These are phyloP conservation scores for Danio kyathit DNA, from an alignment of 2,797 vertebrate genomes.

Conservation along the genomic window DNA sequence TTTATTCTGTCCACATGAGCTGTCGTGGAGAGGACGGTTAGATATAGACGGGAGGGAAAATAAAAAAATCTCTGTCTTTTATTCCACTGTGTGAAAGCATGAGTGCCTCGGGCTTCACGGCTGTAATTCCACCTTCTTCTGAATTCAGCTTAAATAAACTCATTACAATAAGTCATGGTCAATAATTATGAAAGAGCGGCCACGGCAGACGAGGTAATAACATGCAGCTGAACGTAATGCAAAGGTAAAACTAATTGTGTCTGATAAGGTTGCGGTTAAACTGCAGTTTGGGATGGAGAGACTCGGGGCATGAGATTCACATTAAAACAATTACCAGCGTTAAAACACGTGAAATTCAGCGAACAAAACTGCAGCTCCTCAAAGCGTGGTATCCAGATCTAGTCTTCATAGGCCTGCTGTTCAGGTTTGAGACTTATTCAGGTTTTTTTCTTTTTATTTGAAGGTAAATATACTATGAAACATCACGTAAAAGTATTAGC, in stretches of 20 bases:
- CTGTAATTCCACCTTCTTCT: constrained; percentile 59
- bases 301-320: constrained; percentile 49
- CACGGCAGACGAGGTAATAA: constrained; percentile 77
- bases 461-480: background rate
- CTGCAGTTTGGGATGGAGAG: constrained; percentile 57
- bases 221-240: constrained; percentile 70
- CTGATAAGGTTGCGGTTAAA: constrained; percentile 74
- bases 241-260: constrained; percentile 81
- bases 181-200: constrained; percentile 79
- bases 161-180: constrained; percentile 80
- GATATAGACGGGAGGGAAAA: constrained; percentile 67
- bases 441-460: background rate
- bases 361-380: background rate
- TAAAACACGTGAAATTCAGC: constrained; percentile 45
- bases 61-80: constrained; percentile 45
- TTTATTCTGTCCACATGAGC: constrained; percentile 78
- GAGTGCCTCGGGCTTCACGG: constrained; percentile 46
- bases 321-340: constrained; percentile 58
- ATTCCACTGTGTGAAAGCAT: constrained; percentile 20
- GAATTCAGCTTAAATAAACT: constrained; percentile 76
- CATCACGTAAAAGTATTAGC: no score
- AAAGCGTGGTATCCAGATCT: background rate
- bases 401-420: background rate
- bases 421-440: background rate
- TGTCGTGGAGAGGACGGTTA: constrained; percentile 76